Evolutionary conservation across 2,113 vertebrate genomes (phyloP).

Genomic region (Macrotis lagotis): DNA sequence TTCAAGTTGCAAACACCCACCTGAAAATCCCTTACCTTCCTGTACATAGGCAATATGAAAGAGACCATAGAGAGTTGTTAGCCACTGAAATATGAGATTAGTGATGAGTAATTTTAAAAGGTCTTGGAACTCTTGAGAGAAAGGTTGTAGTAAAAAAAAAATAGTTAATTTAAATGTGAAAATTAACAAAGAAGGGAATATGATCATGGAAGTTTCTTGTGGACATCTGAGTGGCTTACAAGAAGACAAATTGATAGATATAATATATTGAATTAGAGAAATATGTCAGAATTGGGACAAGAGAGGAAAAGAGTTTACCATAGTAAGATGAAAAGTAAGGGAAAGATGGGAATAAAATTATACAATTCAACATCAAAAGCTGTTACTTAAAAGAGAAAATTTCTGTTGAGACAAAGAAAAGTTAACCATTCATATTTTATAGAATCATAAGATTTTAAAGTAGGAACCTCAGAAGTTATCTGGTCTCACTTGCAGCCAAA

Average conservation of each 20-base stretch:
- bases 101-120: neutral
- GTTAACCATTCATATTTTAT: neutral
- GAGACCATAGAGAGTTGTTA: neutral
- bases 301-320: neutral
- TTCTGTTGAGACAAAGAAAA: neutral
- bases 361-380: neutral
- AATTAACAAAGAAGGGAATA: neutral
- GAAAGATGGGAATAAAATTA: neutral
- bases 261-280: neutral
- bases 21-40: neutral
- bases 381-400: neutral
- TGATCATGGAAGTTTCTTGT: neutral
- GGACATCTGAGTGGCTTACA: neutral
- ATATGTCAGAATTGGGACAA: neutral
- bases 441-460: neutral
- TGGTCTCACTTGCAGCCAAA: neutral
- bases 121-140: neutral
- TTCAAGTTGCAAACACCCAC: neutral
- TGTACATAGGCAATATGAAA: neutral
- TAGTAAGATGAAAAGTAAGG: neutral
- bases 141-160: neutral
- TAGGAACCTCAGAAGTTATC: neutral
- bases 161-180: neutral
- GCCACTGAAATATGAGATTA: neutral
- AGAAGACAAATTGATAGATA: neutral